Base-by-base conservation (phyloP, 92 coral and sea anemone genomes). In the Zoanthus sansibaricus region DNA sequence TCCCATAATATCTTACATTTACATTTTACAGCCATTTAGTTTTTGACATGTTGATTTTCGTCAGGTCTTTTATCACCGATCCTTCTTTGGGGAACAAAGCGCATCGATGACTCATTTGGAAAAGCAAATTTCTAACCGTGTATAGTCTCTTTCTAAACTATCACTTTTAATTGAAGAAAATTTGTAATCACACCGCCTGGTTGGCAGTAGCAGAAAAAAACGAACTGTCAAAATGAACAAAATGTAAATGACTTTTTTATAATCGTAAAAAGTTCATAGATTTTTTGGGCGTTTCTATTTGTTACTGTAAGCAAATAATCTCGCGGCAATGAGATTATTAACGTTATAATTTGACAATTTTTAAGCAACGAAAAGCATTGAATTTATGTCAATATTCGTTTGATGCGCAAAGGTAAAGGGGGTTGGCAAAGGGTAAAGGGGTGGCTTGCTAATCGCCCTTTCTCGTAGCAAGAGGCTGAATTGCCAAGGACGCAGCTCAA, bases 11-110 rank as follows among this genome's bases (percentile, higher is more conserved):
- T 33, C 32, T 25, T 13, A 32, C n/a, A 66, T 80, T 80, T 80
- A 80, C 85, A 80, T 61, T 61, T 61, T 61, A 15, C 25, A 16
- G 68, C 21, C 64, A 15, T 58, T 58, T 9, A 58, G n/a, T 16
- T 58, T 58, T 58, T 9, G 7, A 52, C 7, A 0, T 52, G 15
- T 52, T 52, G 12, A 52, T 52, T 10, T 9, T 13, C 2, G 15
- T 13, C 10, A 52, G 15, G 7, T 25, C 4, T 16, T 58, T 17
- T 3, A 4, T 58, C 3, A 37, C 42, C 42, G 42, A 4, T 37
- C 42, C 42, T 37, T 37, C 42, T 49, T 7, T 49, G 55, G 7
- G 55, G 1, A 1, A 49, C 55, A 11, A 49, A 49, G 4, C 7
- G 42, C 42, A 7, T 20, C 8, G 69, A 13, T 62, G 25, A 11